These are phyloP conservation scores for Phocoena phocoena DNA, from an alignment of 2,113 vertebrate species.

Conservation along the genomic window DNA sequence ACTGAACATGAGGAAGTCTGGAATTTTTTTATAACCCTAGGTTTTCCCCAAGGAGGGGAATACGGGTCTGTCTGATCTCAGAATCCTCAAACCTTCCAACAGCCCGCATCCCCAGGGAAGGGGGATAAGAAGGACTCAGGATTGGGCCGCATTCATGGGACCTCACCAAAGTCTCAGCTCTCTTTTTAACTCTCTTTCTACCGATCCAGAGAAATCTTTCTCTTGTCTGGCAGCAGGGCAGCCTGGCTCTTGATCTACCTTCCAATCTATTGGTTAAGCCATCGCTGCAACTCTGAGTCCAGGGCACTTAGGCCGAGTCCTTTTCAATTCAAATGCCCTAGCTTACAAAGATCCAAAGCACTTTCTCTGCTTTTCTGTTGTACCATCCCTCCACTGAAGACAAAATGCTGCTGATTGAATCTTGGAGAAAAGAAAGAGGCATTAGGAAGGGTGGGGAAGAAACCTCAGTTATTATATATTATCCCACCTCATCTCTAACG, in stretches of 20 bases:
- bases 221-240: background rate
- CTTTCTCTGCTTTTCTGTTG: background rate
- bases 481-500: background rate
- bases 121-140: fast-evolving
- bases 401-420: background rate
- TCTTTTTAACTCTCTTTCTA: background rate
- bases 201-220: background rate
- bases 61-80: background rate
- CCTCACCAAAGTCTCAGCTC: background rate
- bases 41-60: background rate
- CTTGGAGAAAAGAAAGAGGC: background rate
- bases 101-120: background rate
- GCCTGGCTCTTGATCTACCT: background rate
- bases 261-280: background rate
- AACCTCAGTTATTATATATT: background rate
- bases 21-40: background rate
- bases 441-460: background rate
- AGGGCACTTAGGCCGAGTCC: background rate
- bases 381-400: background rate
- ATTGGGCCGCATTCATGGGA: background rate
- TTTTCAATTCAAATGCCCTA: background rate
- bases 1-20: background rate
- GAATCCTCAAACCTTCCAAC: background rate
- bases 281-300: background rate
- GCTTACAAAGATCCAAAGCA: background rate